Evolutionary conservation across 2,888 invertebrate species (phyloP), one percentile per base, ranked within the genome.

Genomic region (Nomada goodeniana): DNA sequence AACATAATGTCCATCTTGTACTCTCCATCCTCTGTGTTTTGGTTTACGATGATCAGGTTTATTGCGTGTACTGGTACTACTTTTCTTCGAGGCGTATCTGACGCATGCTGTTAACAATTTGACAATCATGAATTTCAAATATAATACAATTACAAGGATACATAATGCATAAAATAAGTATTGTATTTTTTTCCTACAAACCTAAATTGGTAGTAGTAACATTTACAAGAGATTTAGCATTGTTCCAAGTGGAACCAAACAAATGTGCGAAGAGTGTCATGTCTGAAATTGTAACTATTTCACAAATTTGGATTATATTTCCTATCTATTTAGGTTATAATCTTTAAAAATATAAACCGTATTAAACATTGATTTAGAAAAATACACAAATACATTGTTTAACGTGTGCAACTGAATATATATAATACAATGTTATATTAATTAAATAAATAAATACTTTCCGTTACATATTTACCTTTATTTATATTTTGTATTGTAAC

Each of bases 11-110:
- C 97, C 97, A 90, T 97, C 97, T 88, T 96, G 96, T n/a, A 96
- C 96, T 89, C 96, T 96, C 96, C 96, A 96, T 0, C 97, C 97
- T 91, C 97, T 95, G 89, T 96, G 97, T 91, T 98, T 97, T 0
- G 97, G 96, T 89, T 95, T 95, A 0, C 95, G 94, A 91, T 96
- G 96, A 20, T 96, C 95, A 88, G 95, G 96, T 0, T 95, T 95
- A 91, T 97, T 97, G 85, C 95, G 95, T 13, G 97, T 96, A 94
- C 96, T 97, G 1, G 96, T 95, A 68, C 96, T 95, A 18, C 96
- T 95, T 92, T 97, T 98, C 91, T 97, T 97, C 90, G 97, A 96
- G 0, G 97, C 97, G 91, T 95, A 93, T 86, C 97, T 94, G 0
- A 95, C 86, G 74, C 93, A 91, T 77, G 93, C 95, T 95, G 44